Evolutionary conservation across 2,113 vertebrate species (phyloP).

Genomic region (Labeo catla): DNA sequence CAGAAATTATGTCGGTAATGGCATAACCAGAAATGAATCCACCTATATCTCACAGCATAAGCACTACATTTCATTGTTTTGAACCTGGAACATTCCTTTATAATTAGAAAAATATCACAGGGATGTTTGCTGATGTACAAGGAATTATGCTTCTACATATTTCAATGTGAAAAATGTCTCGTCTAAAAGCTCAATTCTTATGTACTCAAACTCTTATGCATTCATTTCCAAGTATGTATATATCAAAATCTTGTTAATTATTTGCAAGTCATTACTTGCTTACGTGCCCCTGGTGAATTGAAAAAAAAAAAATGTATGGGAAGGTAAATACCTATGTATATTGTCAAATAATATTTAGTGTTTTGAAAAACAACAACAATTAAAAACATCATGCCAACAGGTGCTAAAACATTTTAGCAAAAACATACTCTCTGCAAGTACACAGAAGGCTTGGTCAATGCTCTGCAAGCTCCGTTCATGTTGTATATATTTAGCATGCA

Average conservation of each 20-base stretch:
- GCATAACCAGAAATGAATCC: background rate
- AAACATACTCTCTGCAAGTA: conserved; percentile 20
- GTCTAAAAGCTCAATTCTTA: background rate
- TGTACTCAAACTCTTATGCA: conserved; percentile 23
- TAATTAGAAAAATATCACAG: background rate
- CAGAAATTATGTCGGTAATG: background rate
- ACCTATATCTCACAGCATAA: background rate
- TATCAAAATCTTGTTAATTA: conserved; percentile 12
- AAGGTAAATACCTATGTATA: background rate
- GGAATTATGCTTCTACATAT: background rate
- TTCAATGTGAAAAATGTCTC: conserved; percentile 48
- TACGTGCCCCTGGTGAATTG: background rate
- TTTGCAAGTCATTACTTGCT: conserved; percentile 41
- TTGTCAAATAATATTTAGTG: background rate
- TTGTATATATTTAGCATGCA: background rate
- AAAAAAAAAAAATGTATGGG: background rate
- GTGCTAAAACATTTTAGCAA: background rate
- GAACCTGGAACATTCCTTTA: conserved; percentile 4
- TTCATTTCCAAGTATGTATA: conserved; percentile 27
- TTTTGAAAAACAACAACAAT: background rate
- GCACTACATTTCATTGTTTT: background rate
- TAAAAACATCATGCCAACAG: background rate
- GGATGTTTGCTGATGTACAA: conserved; percentile 7
- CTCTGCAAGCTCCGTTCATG: background rate
- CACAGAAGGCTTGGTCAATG: background rate